These are phyloP conservation scores for Xerus inauris DNA, from an alignment of 2,113 vertebrate genomes.

Conservation along the genomic window DNA sequence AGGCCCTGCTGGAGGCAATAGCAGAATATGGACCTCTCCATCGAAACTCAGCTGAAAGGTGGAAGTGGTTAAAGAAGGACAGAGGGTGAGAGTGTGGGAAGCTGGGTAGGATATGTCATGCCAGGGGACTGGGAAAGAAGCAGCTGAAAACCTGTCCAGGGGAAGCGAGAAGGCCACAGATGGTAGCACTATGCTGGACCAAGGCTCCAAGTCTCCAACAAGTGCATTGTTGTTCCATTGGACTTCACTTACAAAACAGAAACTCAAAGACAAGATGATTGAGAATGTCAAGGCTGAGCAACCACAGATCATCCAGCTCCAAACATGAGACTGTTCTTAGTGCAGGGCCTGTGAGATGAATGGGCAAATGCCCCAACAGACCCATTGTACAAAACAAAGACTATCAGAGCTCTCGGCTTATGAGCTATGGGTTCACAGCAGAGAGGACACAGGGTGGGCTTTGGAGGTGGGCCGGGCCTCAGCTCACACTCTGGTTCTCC, in stretches of 20 bases:
- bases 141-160: background rate
- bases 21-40: background rate
- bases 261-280: background rate
- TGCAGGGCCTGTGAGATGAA: accelerated
- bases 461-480: background rate
- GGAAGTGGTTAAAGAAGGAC: background rate
- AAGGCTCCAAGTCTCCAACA: background rate
- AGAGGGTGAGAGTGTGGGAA: background rate
- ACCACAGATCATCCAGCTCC: background rate
- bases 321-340: background rate
- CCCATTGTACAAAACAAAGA: background rate
- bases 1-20: background rate
- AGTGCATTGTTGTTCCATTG: background rate
- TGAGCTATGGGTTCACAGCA: background rate
- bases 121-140: background rate
- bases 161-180: background rate
- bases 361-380: accelerated
- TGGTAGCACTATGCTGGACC: background rate
- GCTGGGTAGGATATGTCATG: background rate
- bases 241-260: background rate
- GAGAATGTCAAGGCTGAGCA: background rate
- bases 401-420: background rate
- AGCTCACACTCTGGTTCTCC: background rate
- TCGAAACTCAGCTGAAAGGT: background rate
- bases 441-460: too few species aligned